Conservation (phyloP, 2,797 vertebrate genomes). For the Spinibarbus caldwelli region DNA sequence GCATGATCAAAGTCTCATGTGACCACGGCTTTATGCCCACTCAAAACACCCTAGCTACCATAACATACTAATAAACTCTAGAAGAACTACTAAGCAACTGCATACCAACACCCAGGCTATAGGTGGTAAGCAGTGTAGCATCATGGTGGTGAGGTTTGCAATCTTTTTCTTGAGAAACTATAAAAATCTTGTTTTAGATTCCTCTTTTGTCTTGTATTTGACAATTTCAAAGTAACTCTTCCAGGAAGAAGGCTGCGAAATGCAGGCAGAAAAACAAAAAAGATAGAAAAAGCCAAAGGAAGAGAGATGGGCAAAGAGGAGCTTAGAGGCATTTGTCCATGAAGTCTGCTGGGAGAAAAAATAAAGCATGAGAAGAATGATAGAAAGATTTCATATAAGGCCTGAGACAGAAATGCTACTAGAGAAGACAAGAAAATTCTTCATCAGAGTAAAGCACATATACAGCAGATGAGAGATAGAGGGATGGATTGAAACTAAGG, state of each 20-base stretch:
- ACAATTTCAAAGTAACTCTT: conserved; percentile 7
- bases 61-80: neutral
- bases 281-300: neutral
- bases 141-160: neutral
- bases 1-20: neutral
- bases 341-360: conserved; percentile 13
- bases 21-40: neutral
- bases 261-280: neutral
- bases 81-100: neutral
- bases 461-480: conserved; percentile 5
- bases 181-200: conserved; percentile 5
- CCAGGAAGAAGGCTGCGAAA: neutral
- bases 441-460: neutral
- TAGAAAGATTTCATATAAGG: conserved; percentile 23
- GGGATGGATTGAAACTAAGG: conserved; percentile 17
- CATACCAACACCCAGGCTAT: neutral
- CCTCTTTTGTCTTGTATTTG: neutral
- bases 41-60: neutral
- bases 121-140: neutral
- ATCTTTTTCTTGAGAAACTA: neutral
- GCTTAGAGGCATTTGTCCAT: conserved; percentile 25
- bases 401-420: conserved; percentile 38
- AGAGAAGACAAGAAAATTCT: conserved; percentile 25
- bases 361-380: conserved; percentile 25
- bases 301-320: neutral